Evolutionary conservation across 2,888 invertebrate species (phyloP), one percentile per base, ranked within the genome.

Genomic region (Chymomyza amoena): DNA sequence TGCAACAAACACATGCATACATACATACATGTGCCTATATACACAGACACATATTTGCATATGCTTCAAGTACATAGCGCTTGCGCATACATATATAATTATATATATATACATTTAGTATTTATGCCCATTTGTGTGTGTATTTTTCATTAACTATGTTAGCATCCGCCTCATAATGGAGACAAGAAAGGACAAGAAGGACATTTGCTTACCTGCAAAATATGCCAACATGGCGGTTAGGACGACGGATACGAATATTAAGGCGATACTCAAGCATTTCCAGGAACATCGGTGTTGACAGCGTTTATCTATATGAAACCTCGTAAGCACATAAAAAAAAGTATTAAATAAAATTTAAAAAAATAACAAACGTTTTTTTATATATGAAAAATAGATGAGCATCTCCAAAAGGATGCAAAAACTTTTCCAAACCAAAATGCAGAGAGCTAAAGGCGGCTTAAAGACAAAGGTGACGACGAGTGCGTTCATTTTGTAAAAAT

Each of bases 221-320:
- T 98, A 98, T 88, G 97, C 96, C 92, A 98, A 94, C 95, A 97
- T 97, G 84, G 97, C 97, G 89, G 97, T 95, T 90, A 98, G 94
- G 89, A 96, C 96, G 90, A 98, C 96, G 90, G 96, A 95, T 89
- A 98, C 94, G 91, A 98, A 94, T 92, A 98, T 97, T 93, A 98
- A 95, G 89, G 96, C 95, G 92, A 98, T 97, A 92, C 97, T 97
- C 92, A 97, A 95, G 92, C 98, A 98, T 93, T 97, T 97, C 98
- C 98, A 98, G 91, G 97, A 97, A 94, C 98, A 98, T 86, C 97
- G 94, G 92, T 97, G 97, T 92, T 96, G 96, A 93, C 97, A 97
- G 86, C 97, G 95, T 93, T 97, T 97, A 93, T 97, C 97, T 93
- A 97, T 96, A 94, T 97, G 97, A 93, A 97, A 97, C 92, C 92